phyloP scores from a whole-genome alignment of 2,113 vertebrate genomes.

The Peucedramus taeniatus region DNA sequence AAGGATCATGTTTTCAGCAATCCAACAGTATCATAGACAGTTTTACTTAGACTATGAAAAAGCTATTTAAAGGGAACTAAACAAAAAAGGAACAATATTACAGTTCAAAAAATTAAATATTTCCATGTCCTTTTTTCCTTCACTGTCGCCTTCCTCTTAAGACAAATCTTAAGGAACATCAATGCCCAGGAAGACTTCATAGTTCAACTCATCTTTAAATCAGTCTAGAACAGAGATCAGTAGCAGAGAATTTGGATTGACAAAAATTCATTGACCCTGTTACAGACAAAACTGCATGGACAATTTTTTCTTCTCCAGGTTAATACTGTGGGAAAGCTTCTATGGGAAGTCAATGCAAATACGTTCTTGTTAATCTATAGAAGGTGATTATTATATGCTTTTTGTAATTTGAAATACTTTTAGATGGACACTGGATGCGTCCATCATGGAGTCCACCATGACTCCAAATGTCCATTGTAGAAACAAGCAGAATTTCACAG shows the following conservation, averaged over 20 bases:
- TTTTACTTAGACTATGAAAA: background rate
- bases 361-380: background rate
- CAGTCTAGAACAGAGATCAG: background rate
- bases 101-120: background rate
- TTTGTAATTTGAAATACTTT: background rate
- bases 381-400: background rate
- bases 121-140: background rate
- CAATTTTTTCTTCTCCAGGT: background rate
- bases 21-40: background rate
- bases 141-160: background rate
- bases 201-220: background rate
- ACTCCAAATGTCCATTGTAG: background rate
- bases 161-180: background rate
- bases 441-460: too few species aligned
- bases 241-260: background rate
- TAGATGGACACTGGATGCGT: fast-evolving
- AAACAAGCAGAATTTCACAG: background rate
- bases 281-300: background rate
- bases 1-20: background rate
- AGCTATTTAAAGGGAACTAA: background rate
- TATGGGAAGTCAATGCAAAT: background rate
- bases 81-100: background rate
- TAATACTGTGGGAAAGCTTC: background rate
- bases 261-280: background rate
- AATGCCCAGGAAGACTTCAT: background rate